Percentiles rank a stretch among this genome's conserved stretches.
Evolutionary conservation across 2,113 vertebrate species (phyloP).

Genomic region (Tiliqua scincoides): DNA sequence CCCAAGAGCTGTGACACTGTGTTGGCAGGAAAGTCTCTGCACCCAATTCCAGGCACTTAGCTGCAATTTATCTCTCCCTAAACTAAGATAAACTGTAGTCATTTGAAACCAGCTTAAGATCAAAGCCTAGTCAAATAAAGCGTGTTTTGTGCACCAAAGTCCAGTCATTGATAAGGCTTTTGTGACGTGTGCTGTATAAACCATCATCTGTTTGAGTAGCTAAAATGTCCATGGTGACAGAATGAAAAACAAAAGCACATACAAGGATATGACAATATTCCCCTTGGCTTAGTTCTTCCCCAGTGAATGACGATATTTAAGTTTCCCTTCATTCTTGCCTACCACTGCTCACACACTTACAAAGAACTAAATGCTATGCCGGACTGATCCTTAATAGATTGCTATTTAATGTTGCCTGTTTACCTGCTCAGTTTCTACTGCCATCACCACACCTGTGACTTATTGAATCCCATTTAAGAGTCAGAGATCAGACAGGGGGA

Average conservation of each 20-base stretch:
- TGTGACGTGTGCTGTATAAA: conserved; percentile 23
- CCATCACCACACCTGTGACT: conserved; percentile 28
- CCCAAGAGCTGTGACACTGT: neutral
- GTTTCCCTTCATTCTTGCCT: conserved; percentile 51
- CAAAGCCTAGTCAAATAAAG: conserved; percentile 45
- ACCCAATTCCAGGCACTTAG: neutral
- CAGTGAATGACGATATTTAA: conserved; percentile 24
- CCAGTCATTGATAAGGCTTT: neutral
- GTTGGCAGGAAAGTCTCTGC: neutral
- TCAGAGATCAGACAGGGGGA: conserved; percentile 24
- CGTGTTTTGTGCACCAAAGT: conserved; percentile 18
- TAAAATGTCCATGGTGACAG: conserved; percentile 26
- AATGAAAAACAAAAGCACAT: conserved; percentile 33
- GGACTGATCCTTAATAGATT: conserved; percentile 33
- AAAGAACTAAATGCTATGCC: conserved; percentile 29
- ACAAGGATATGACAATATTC: conserved; percentile 19
- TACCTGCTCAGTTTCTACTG: conserved; percentile 49
- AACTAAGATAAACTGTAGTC: conserved; percentile 12
- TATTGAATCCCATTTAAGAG: conserved; percentile 40
- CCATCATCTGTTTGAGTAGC: conserved; percentile 26
- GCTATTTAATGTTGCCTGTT: conserved; percentile 17
- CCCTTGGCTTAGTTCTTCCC: conserved; percentile 20
- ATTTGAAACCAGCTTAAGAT: conserved; percentile 38
- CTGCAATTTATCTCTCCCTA: conserved; percentile 29
- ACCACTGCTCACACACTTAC: conserved; percentile 44